Conservation (phyloP, 2,113 vertebrate species). For the Phocoena sinus region DNA sequence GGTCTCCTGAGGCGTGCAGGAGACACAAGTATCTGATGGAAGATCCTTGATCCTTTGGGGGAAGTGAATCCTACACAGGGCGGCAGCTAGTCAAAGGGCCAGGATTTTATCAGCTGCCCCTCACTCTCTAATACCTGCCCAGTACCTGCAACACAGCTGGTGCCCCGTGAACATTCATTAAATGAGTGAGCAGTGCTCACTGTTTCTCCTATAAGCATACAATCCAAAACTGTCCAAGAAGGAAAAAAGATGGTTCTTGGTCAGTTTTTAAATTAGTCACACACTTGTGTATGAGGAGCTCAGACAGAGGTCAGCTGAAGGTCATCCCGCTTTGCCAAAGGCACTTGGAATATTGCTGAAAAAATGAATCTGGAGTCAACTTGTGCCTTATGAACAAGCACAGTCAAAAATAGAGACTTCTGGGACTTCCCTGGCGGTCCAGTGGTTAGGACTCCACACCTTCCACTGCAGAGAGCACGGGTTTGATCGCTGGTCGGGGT, state of each 20-base stretch:
- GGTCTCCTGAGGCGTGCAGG: not conserved
- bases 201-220: not conserved
- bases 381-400: not conserved
- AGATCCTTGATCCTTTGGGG: not conserved
- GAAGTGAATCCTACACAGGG: not conserved
- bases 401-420: not conserved
- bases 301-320: not conserved
- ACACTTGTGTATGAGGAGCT: not conserved
- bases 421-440: not conserved
- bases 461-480: not conserved
- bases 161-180: not conserved
- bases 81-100: not conserved
- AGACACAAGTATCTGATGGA: not conserved
- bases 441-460: not conserved
- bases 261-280: not conserved
- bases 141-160: not conserved
- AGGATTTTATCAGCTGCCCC: not conserved
- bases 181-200: not conserved
- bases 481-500: not conserved
- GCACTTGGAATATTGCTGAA: not conserved
- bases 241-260: not conserved
- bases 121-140: not conserved
- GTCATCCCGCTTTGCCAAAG: not conserved
- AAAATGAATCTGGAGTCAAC: not conserved
- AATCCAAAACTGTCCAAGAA: not conserved